Evolutionary conservation across 2,797 vertebrate species (phyloP).

Genomic region (Leptoclinus maculatus): DNA sequence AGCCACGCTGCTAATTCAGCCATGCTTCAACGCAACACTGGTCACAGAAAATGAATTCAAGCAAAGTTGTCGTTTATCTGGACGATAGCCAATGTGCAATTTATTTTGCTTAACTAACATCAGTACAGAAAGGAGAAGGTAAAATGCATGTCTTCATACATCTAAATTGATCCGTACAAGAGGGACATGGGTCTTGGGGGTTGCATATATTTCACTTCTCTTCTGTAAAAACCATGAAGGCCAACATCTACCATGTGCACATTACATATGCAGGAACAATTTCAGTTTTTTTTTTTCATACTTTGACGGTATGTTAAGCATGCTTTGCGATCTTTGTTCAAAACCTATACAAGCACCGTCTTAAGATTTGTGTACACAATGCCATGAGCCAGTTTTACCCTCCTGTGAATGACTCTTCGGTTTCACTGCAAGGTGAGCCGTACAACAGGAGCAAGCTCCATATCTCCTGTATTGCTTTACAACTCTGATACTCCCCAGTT

Average conservation of each 20-base stretch:
- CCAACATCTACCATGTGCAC: no score
- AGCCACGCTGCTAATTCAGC: background rate
- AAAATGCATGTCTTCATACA: background rate
- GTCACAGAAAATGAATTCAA: background rate
- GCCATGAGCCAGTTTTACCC: background rate
- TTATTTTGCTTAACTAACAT: background rate
- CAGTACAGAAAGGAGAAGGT: background rate
- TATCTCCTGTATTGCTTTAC: background rate
- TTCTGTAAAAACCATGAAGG: no score
- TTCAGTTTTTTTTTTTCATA: background rate
- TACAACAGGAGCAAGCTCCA: background rate
- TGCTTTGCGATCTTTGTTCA: background rate
- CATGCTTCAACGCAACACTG: background rate
- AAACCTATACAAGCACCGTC: background rate
- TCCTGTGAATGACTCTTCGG: background rate
- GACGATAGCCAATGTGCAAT: background rate
- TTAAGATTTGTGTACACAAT: background rate
- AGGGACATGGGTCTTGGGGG: background rate
- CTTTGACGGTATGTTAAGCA: background rate
- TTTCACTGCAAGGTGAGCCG: background rate
- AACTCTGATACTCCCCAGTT: background rate
- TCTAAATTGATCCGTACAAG: background rate
- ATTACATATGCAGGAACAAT: background rate
- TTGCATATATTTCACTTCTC: background rate
- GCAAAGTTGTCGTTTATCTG: background rate